Evolutionary conservation across 2,888 invertebrate species (phyloP).

Genomic region (Andricus quercusramuli): DNA sequence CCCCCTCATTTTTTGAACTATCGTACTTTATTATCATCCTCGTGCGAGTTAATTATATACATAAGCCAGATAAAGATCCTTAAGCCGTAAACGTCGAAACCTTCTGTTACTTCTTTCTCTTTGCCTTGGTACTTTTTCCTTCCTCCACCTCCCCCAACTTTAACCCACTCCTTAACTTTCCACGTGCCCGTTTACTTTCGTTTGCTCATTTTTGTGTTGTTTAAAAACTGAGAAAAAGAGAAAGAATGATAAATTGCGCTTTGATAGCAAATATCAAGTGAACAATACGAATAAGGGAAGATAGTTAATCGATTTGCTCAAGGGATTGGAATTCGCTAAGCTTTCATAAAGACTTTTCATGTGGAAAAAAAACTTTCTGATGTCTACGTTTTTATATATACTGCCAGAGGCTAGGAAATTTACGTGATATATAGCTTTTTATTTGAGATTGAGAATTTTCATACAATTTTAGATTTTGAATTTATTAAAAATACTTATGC

Average conservation of each 20-base stretch:
- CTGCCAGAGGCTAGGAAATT: background rate
- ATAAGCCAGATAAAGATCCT: background rate
- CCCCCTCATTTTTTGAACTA: background rate
- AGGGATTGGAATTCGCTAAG: background rate
- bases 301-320: background rate
- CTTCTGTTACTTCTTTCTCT: background rate
- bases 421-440: background rate
- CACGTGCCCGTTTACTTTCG: background rate
- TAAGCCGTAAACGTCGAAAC: conserved; percentile 2
- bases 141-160: background rate
- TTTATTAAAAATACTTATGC: no score
- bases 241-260: background rate
- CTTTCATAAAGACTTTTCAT: background rate
- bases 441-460: no score
- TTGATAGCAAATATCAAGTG: background rate
- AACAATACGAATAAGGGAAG: background rate
- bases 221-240: background rate
- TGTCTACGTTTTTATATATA: background rate
- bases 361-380: background rate
- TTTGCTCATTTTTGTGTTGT: background rate
- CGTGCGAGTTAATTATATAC: background rate
- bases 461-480: no score
- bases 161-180: background rate
- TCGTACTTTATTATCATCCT: background rate
- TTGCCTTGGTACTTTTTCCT: background rate